Evolutionary conservation across 2,888 invertebrate genomes (phyloP).

Genomic region (Diabrotica balteata): DNA sequence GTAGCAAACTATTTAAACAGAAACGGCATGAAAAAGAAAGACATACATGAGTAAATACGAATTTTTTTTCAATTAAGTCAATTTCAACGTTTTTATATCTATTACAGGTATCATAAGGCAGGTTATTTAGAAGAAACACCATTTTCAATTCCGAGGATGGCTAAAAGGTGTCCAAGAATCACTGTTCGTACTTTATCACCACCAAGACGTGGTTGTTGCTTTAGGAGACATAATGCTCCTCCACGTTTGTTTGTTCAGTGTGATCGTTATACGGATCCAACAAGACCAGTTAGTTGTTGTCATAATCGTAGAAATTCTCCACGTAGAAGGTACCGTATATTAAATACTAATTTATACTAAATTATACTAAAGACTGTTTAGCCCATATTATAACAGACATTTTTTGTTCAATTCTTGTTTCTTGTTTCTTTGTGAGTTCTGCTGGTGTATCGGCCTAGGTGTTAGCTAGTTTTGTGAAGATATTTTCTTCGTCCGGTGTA

Average conservation of each 20-base stretch:
- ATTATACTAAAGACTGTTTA: too few species aligned
- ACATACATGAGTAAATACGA: conserved; percentile 34
- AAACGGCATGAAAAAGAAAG: conserved; percentile 41
- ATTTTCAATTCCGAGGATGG: neutral
- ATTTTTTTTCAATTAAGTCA: neutral
- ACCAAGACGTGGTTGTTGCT: neutral
- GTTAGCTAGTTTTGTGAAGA: too few species aligned
- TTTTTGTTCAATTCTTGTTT: too few species aligned
- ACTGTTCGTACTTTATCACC: conserved; percentile 5
- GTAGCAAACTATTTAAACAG: conserved; percentile 55
- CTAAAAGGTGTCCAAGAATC: neutral
- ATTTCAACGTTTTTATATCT: too few species aligned
- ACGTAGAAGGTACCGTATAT: neutral
- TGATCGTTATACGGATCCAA: neutral
- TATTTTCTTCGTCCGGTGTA: too few species aligned
- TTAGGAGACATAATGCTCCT: neutral
- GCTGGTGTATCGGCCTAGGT: too few species aligned
- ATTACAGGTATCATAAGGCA: too few species aligned
- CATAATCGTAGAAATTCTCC: neutral
- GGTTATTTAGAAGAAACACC: neutral
- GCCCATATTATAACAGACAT: too few species aligned
- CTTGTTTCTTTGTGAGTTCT: too few species aligned
- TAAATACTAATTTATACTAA: too few species aligned
- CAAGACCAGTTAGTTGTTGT: neutral
- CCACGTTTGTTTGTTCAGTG: neutral